Evolutionary conservation across 2,888 invertebrate species (phyloP).

Genomic region (Oegoconia quadripuncta): DNA sequence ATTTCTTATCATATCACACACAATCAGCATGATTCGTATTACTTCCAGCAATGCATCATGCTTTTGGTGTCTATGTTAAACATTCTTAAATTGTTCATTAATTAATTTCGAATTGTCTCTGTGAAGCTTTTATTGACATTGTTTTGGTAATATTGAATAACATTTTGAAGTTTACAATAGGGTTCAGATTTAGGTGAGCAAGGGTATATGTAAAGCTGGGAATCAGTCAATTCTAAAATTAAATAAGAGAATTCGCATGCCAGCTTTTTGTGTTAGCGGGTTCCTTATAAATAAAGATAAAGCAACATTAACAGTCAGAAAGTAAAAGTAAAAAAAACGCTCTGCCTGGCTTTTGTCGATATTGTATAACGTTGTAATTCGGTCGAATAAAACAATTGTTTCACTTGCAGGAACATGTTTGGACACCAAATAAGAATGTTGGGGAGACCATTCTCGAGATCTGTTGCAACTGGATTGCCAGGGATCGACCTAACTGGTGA

Average conservation of each 20-base stretch:
- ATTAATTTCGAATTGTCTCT: too few species aligned
- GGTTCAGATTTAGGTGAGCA: slow-evolving; percentile 8
- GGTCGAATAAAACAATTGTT: slow-evolving; percentile 38
- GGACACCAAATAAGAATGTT: slow-evolving; percentile 82
- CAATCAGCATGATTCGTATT: slow-evolving; percentile 68
- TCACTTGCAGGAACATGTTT: slow-evolving; percentile 80
- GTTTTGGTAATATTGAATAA: slow-evolving; percentile 1
- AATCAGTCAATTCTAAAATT: slow-evolving; percentile 26
- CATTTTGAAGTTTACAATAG: not conserved
- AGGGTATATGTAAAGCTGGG: slow-evolving; percentile 10
- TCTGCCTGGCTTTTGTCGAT: slow-evolving; percentile 56
- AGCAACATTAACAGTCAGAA: slow-evolving; percentile 48
- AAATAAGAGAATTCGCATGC: slow-evolving; percentile 61
- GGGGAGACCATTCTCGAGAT: slow-evolving; percentile 82
- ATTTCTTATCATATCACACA: slow-evolving; percentile 49
- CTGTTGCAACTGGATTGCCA: slow-evolving; percentile 79
- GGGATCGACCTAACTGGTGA: slow-evolving; percentile 73
- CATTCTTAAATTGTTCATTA: slow-evolving; percentile 7
- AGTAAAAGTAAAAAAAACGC: slow-evolving; percentile 38
- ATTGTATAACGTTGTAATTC: slow-evolving; percentile 29
- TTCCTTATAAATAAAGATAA: slow-evolving; percentile 40
- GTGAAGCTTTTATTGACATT: not conserved
- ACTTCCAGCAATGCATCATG: slow-evolving; percentile 71
- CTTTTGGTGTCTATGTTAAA: slow-evolving; percentile 74
- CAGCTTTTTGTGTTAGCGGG: slow-evolving; percentile 72